A percentile compares a stretch with the other conserved stretches of the same genome.
Evolutionary conservation across 2,797 vertebrate species (phyloP).

Genomic region (Pygocentrus nattereri): DNA sequence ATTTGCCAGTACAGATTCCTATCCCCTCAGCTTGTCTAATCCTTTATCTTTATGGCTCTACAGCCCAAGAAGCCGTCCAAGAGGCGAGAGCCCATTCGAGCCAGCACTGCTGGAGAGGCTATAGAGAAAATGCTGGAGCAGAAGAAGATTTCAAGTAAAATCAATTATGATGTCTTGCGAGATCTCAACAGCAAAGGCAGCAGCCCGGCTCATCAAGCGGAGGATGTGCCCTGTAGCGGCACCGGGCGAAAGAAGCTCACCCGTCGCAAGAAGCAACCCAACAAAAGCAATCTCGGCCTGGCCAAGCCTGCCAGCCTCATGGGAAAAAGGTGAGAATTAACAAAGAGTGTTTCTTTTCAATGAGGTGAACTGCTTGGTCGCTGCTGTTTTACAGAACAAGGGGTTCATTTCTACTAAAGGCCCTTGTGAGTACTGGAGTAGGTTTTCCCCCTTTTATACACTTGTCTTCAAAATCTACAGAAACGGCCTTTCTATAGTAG

Average conservation of each 20-base stretch:
- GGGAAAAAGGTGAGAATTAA: constrained; percentile 87
- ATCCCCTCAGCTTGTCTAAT: constrained; percentile 15
- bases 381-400: background rate
- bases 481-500: constrained; percentile 33
- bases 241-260: constrained; percentile 79
- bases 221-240: constrained; percentile 59
- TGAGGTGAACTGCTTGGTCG: constrained; percentile 1
- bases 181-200: constrained; percentile 86
- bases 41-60: constrained; percentile 34
- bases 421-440: background rate
- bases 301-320: constrained; percentile 76
- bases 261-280: constrained; percentile 80
- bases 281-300: constrained; percentile 72
- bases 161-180: constrained; percentile 95
- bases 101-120: constrained; percentile 92
- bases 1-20: constrained; percentile 14
- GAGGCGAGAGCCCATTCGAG: constrained; percentile 87
- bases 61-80: constrained; percentile 89
- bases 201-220: constrained; percentile 67
- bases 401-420: constrained; percentile 21
- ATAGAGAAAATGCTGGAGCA: constrained; percentile 98
- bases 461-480: constrained; percentile 8
- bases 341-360: constrained; percentile 26
- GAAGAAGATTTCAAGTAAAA: constrained; percentile 98
- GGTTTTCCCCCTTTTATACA: constrained; percentile 7